phyloP scores from a whole-genome alignment of 2,888 invertebrate genomes.

The Bhutanitis thaidina region DNA sequence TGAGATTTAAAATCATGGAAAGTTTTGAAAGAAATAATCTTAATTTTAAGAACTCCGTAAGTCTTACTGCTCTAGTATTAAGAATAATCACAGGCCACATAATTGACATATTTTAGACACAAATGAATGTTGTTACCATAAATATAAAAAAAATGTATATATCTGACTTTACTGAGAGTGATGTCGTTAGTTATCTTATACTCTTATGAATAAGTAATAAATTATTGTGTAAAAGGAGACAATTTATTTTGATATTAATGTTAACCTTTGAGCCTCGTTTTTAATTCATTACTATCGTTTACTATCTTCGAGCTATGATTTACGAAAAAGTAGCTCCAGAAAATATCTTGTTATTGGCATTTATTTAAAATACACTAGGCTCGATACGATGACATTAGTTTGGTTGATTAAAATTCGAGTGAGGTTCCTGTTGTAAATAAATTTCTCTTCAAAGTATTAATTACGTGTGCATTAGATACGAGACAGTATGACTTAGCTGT shows the following conservation, averaged over 20 bases:
- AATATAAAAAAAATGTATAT: constrained; percentile 15
- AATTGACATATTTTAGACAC: background rate
- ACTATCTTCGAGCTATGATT: background rate
- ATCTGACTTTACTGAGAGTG: constrained; percentile 13
- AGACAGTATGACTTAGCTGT: constrained; percentile 5
- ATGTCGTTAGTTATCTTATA: constrained; percentile 16
- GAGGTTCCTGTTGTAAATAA: constrained; percentile 16
- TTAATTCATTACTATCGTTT: background rate
- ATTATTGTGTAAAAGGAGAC: constrained; percentile 16
- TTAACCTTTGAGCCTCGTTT: constrained; percentile 14
- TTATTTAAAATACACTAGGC: background rate
- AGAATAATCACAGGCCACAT: background rate
- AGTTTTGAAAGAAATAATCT: background rate
- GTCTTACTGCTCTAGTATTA: constrained; percentile 4
- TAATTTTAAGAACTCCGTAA: background rate
- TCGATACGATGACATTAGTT: background rate
- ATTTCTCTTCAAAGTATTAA: constrained; percentile 7
- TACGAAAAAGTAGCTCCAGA: background rate
- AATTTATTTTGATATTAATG: constrained; percentile 20
- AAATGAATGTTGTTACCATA: constrained; percentile 19
- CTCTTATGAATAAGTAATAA: constrained; percentile 9
- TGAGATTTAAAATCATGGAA: background rate
- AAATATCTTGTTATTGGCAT: background rate
- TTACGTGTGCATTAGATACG: background rate
- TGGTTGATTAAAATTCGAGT: constrained; percentile 17